phyloP scores from a whole-genome alignment of 2,113 vertebrate genomes.

The Equus quagga region DNA sequence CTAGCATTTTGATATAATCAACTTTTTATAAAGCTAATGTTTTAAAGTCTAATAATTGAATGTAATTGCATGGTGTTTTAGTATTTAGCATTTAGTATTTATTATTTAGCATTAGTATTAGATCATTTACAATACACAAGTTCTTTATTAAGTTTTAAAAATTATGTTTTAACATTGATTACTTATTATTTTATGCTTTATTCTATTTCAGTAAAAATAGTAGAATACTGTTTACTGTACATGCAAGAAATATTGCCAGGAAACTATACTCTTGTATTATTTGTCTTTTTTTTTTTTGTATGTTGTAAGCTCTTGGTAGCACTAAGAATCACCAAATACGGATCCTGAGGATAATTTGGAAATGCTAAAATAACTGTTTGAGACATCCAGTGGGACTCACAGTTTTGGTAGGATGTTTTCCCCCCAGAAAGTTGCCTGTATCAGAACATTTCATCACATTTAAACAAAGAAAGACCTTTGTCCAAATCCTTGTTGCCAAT shows the following conservation, averaged over 20 bases:
- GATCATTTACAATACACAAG: not conserved
- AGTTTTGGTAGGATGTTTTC: not conserved
- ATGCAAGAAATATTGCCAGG: not conserved
- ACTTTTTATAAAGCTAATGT: not conserved
- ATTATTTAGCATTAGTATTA: not conserved
- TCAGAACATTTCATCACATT: slow-evolving; percentile 16
- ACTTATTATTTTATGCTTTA: not conserved
- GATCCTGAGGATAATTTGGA: not conserved
- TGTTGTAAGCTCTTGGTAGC: not conserved
- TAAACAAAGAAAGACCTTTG: not conserved
- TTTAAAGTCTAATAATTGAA: not conserved
- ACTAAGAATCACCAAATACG: not conserved
- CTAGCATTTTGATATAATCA: not conserved
- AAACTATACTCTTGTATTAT: not conserved
- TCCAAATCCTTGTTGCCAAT: not conserved
- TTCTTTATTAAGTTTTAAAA: not conserved
- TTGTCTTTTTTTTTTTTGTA: not conserved
- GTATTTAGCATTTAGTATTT: too few species aligned
- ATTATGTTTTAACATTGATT: not conserved
- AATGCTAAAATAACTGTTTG: not conserved
- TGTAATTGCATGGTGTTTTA: not conserved
- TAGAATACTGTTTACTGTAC: not conserved
- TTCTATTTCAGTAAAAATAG: not conserved
- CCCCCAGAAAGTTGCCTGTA: not conserved
- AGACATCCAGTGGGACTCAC: not conserved